Conservation (phyloP, 2,888 invertebrate genomes). For the Plebejus melissa region DNA sequence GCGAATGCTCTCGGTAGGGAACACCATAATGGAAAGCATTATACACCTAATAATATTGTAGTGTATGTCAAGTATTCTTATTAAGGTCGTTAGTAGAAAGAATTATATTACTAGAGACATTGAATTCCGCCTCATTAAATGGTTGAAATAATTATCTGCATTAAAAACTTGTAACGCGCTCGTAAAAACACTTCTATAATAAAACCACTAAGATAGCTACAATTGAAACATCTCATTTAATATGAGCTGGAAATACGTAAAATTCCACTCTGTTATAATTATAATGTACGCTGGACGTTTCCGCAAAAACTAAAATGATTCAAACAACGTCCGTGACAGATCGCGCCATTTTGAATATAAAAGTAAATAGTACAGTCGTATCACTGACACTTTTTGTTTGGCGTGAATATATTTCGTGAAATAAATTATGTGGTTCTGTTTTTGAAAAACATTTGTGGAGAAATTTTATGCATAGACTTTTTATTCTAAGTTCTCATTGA, state of each 20-base stretch:
- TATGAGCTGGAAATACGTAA: constrained; percentile 4
- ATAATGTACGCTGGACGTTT: constrained; percentile 20
- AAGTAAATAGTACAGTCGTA: constrained; percentile 43
- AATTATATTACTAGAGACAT: neutral
- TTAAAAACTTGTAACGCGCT: neutral
- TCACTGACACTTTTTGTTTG: constrained; percentile 39
- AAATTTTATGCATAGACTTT: constrained; percentile 23
- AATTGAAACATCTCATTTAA: constrained; percentile 1
- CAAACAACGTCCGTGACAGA: constrained; percentile 47
- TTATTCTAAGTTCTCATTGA: constrained; percentile 17
- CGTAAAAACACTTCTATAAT: neutral
- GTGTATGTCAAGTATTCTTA: neutral
- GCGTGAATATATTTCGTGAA: constrained; percentile 25
- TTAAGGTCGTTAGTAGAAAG: too few species aligned
- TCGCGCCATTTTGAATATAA: constrained; percentile 50
- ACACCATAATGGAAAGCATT: neutral
- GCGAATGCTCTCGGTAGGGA: too few species aligned
- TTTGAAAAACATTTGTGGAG: constrained; percentile 17
- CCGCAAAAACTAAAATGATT: constrained; percentile 26
- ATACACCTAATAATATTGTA: too few species aligned
- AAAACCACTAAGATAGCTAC: neutral
- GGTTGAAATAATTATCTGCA: neutral
- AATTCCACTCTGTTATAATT: constrained; percentile 20
- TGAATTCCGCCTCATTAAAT: neutral
- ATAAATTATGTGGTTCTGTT: constrained; percentile 26